These are phyloP conservation scores for Grantiella picta DNA, from an alignment of 2,113 vertebrate species.

Conservation along the genomic window DNA sequence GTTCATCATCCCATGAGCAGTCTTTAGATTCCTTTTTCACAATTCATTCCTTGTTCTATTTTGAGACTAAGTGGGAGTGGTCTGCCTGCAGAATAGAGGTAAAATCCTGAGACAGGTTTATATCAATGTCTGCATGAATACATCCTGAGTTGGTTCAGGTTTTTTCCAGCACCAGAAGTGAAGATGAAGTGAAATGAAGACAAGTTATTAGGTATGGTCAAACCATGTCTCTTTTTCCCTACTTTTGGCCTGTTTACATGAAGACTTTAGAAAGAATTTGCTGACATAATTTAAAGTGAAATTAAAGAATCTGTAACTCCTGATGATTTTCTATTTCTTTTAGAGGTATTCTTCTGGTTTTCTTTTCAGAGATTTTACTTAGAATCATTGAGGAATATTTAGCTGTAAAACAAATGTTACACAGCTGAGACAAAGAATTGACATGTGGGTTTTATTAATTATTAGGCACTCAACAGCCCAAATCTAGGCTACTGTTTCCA, in stretches of 20 bases:
- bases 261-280: background rate
- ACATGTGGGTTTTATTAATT: background rate
- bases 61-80: background rate
- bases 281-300: background rate
- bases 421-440: background rate
- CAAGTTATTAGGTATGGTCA: background rate
- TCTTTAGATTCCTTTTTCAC: background rate
- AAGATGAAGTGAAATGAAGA: background rate
- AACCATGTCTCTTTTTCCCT: background rate
- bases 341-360: background rate
- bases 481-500: background rate
- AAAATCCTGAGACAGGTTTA: background rate
- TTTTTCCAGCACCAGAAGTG: background rate
- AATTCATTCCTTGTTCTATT: background rate
- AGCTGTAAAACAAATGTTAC: background rate
- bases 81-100: background rate
- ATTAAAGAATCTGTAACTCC: background rate
- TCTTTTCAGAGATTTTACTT: background rate
- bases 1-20: background rate
- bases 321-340: background rate
- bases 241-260: background rate
- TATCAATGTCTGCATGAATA: background rate
- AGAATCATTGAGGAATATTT: background rate
- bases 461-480: background rate
- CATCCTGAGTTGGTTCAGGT: fast-evolving